Conservation (phyloP, 1,140 invertebrate genomes). For the Alviniconcha marisindica region DNA sequence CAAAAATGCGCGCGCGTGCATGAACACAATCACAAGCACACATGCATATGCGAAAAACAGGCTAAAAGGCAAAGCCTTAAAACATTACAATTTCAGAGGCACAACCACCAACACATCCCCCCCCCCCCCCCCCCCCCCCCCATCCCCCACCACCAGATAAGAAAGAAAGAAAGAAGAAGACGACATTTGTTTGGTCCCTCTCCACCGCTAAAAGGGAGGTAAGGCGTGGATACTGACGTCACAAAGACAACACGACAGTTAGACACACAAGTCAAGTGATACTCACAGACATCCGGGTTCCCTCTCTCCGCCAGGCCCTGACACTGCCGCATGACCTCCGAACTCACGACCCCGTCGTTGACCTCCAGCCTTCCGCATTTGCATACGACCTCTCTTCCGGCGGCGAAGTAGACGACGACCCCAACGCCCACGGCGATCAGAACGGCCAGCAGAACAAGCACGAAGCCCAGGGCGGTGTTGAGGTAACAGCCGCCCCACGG, state of each 20-base stretch:
- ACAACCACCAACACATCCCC: not conserved
- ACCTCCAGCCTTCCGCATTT: conserved; percentile 25
- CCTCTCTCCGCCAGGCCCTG: conserved; percentile 31
- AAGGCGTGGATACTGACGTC: too few species aligned
- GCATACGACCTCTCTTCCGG: conserved; percentile 42
- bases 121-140: too few species aligned
- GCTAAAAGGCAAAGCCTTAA: too few species aligned
- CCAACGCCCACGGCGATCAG: conserved; percentile 52
- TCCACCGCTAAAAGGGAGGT: too few species aligned
- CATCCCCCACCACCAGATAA: too few species aligned
- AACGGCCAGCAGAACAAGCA: conserved; percentile 53
- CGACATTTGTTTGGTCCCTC: too few species aligned
- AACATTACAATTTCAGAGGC: not conserved
- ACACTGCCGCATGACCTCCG: conserved; percentile 36
- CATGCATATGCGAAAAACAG: too few species aligned
- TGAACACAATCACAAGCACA: not conserved
- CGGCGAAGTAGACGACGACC: conserved; percentile 59
- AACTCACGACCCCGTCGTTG: not conserved
- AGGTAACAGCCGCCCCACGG: conserved; percentile 49
- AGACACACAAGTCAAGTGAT: not conserved
- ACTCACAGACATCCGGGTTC: conserved; percentile 52
- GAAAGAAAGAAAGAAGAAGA: too few species aligned
- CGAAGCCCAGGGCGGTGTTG: conserved; percentile 47
- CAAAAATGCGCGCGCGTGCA: not conserved
- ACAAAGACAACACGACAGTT: not conserved